Percentiles rank a stretch among this genome's conserved stretches.
phyloP scores from a whole-genome alignment of 2,797 vertebrate genomes.

The Varecia variegata region DNA sequence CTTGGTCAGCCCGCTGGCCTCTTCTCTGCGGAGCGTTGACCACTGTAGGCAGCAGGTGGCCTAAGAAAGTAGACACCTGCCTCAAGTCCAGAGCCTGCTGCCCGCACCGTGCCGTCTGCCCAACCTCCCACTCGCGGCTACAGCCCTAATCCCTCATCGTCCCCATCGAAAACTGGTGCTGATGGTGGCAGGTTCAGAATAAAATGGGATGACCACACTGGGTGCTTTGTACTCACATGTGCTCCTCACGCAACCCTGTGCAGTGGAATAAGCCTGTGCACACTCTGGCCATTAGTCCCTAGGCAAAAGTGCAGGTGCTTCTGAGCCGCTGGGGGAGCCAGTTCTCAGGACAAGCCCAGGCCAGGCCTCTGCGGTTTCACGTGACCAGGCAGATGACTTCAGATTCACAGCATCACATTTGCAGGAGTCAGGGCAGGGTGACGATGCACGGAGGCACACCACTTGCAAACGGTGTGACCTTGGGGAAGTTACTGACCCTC shows the following conservation, averaged over 20 bases:
- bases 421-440: neutral
- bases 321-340: neutral
- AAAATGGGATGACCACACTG: neutral
- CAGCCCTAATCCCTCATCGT: neutral
- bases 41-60: rapidly evolving
- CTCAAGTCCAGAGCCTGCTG: neutral
- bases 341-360: neutral
- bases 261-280: no score
- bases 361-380: neutral
- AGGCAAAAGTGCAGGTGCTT: neutral
- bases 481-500: neutral
- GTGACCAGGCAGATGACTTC: rapidly evolving
- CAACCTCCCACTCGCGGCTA: neutral
- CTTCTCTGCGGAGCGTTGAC: neutral
- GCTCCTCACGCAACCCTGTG: neutral
- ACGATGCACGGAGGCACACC: rapidly evolving
- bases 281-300: no score
- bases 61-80: neutral
- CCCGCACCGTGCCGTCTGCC: neutral
- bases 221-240: neutral
- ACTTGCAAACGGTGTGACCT: neutral
- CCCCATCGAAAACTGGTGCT: no score
- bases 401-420: neutral
- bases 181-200: neutral
- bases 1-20: neutral